Conservation (phyloP, 1,140 invertebrate genomes). For the Apis mellifera region Amel_HAv3.1 CM009935.2:4636001-4636500, state of each 20-base stretch:
- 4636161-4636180: no score
- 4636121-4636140: no score
- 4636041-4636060: background rate
- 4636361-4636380: background rate
- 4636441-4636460: background rate
- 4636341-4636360: background rate
- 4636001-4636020: background rate
- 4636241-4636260: no score
- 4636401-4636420: conserved; percentile 6
- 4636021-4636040: no score
- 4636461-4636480: background rate
- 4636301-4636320: background rate
- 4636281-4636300: background rate
- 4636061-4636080: background rate
- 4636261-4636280: conserved; percentile 11
- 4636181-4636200: no score
- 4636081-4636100: no score
- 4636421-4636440: background rate
- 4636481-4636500: background rate
- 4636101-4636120: no score
- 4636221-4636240: no score
- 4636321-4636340: background rate
- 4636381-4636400: background rate
- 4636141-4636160: no score
- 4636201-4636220: no score